Evolutionary conservation across 2,888 invertebrate genomes (phyloP).

Genomic region (Lycophotia porphyrea): DNA sequence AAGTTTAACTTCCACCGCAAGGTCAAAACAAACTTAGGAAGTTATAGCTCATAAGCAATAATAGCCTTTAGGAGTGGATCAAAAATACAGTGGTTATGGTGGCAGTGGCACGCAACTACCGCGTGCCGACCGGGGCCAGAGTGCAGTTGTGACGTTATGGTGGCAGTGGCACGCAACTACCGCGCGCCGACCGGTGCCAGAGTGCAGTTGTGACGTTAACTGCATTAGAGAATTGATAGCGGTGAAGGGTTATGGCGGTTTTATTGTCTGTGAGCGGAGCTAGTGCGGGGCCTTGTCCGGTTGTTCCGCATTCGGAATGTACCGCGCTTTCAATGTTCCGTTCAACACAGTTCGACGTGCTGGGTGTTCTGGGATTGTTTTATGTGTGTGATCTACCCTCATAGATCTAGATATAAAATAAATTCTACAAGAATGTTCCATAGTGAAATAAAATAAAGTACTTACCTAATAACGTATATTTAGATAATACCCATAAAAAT

Average conservation of each 20-base stretch:
- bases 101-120: conserved; percentile 41
- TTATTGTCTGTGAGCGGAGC: conserved; percentile 69
- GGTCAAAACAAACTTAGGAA: conserved; percentile 38
- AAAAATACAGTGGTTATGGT: conserved; percentile 51
- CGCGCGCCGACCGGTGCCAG: conserved; percentile 46
- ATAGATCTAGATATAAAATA: neutral
- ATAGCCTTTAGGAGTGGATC: conserved; percentile 40
- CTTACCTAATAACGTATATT: neutral
- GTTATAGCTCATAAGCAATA: conserved; percentile 31
- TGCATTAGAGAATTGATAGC: conserved; percentile 80
- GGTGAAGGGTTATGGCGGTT: conserved; percentile 74
- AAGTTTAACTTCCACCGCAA: conserved; percentile 18
- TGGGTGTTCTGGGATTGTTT: conserved; percentile 29
- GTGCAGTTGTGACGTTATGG: conserved; percentile 76
- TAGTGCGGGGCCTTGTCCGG: conserved; percentile 33
- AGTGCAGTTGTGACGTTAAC: conserved; percentile 78
- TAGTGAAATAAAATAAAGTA: conserved; percentile 1
- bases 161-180: conserved; percentile 44
- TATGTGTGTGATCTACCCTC: neutral
- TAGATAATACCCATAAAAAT: neutral
- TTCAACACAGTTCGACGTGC: conserved; percentile 17
- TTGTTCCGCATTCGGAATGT: conserved; percentile 31
- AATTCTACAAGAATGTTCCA: neutral
- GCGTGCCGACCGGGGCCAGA: conserved; percentile 50
- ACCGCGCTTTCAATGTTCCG: conserved; percentile 30